Percentiles rank a stretch among this genome's conserved stretches.
Evolutionary conservation across 2,797 vertebrate genomes (phyloP).

Genomic region (Trachurus trachurus): DNA sequence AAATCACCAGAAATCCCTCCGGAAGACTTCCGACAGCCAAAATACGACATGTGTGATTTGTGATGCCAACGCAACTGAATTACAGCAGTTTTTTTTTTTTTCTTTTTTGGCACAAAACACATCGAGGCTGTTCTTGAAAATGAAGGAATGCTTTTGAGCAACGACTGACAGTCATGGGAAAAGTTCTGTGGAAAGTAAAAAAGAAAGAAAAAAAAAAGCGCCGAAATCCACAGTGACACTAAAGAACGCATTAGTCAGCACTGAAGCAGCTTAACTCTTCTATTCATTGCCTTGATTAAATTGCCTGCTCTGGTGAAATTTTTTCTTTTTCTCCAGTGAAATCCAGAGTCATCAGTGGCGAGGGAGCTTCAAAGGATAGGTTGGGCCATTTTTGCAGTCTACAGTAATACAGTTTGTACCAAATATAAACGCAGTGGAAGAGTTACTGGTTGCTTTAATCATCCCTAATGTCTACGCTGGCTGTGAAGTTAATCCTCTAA

Average conservation of each 20-base stretch:
- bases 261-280: slow-evolving; percentile 14
- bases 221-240: slow-evolving; percentile 2
- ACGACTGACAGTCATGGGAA: background rate
- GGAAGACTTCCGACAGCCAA: slow-evolving; percentile 15
- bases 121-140: slow-evolving; percentile 4
- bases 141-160: background rate
- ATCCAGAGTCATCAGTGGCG: background rate
- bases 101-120: background rate
- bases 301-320: background rate
- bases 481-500: background rate
- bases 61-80: background rate
- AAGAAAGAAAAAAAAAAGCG: background rate
- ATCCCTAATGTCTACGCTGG: background rate
- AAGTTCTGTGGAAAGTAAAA: slow-evolving; percentile 5
- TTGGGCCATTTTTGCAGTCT: background rate
- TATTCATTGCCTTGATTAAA: slow-evolving; percentile 15
- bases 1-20: slow-evolving; percentile 25
- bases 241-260: slow-evolving; percentile 13
- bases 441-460: background rate
- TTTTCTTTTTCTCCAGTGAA: background rate
- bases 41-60: slow-evolving; percentile 6
- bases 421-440: background rate
- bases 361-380: background rate
- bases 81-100: background rate
- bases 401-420: background rate